Evolutionary conservation across 64 coral and sea anemone species (phyloP), one percentile per base, ranked within the genome.

Genomic region (Hydrozoanthus tunicans): DNA sequence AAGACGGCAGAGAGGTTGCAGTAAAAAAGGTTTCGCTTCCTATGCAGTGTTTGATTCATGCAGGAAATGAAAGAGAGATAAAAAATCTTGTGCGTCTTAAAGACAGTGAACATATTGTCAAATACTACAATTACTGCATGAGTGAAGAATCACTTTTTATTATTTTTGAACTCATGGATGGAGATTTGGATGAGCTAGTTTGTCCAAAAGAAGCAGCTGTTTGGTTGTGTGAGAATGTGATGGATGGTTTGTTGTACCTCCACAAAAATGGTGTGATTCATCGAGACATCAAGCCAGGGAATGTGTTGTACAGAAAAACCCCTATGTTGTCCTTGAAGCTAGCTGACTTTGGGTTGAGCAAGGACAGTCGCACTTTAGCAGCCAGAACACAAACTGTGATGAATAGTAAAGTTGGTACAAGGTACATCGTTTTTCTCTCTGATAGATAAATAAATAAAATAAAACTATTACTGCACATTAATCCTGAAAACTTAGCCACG

Each of bases 341-440:
- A 2, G 91, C 91, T 23, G 91, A 92, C 59, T 92, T 92, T 92
- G 91, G 91, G 58, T 53, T 92, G 60, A 90, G 88, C 15, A 77
- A 85, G 59, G 55, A 83, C 32, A 58, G 26, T 53, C 3, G 0
- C 7, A 27, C 71, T 20, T 5, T 32, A 32, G 60, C 57, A 20
- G 52, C 81, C 13, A 76, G 25, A 8, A 92, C 80, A 11, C 32
- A 43, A 43, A 43, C 32, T 43, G n/a, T 59, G 58, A 62, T 68
- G 27, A 32, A 62, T 5, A 75, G 61, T 72, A 79, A 53, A 55
- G 68, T 61, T 51, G 91, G 91, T 7, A 93, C 82, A 54, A 85
- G 83, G 62, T 86, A 72, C 32, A 43, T 43, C 0, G 32, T 43
- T 43, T 43, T 43, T 43, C 32, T 43, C 32, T 43, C 32, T 43